Percentiles rank a stretch among this genome's conserved stretches.
phyloP scores from a whole-genome alignment of 2,797 vertebrate genomes.

The Orestias chungarensis region DNA sequence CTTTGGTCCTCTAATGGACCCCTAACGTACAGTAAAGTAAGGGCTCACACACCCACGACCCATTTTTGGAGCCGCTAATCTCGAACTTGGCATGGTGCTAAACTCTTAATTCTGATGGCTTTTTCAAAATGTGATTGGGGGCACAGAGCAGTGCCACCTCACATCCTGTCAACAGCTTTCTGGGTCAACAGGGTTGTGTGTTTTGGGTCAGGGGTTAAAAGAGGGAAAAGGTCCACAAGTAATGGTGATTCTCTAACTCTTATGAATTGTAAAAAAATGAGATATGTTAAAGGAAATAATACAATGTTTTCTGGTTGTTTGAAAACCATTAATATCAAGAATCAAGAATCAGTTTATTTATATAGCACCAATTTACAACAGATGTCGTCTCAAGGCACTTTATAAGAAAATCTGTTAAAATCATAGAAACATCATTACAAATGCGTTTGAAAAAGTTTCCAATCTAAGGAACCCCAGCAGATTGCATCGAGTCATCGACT shows the following conservation, averaged over 20 bases:
- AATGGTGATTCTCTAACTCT: neutral
- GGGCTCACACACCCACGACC: slow-evolving; percentile 27
- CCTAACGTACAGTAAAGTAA: neutral
- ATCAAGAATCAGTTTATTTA: too few relatives aligned
- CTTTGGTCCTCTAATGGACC: neutral
- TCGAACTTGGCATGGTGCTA: slow-evolving; percentile 54
- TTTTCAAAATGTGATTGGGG: slow-evolving; percentile 63
- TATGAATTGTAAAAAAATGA: neutral
- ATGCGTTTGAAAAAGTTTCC: too few relatives aligned
- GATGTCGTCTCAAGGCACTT: too few relatives aligned
- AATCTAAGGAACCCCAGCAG: too few relatives aligned
- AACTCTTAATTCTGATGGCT: slow-evolving; percentile 61
- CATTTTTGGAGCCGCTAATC: slow-evolving; percentile 72
- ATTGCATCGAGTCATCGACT: too few relatives aligned
- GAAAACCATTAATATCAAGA: neutral
- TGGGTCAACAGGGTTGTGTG: slow-evolving; percentile 27
- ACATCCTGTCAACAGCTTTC: slow-evolving; percentile 23
- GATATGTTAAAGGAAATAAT: neutral
- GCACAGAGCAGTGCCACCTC: slow-evolving; percentile 20
- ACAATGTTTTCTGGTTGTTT: neutral
- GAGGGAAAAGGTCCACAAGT: slow-evolving; percentile 3
- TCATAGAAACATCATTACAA: too few relatives aligned
- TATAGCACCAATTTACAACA: too few relatives aligned
- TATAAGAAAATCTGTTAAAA: too few relatives aligned
- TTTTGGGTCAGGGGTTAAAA: slow-evolving; percentile 40